Evolutionary conservation across 1,140 invertebrate genomes (phyloP).

Genomic region (Homalodisca vitripennis): DNA sequence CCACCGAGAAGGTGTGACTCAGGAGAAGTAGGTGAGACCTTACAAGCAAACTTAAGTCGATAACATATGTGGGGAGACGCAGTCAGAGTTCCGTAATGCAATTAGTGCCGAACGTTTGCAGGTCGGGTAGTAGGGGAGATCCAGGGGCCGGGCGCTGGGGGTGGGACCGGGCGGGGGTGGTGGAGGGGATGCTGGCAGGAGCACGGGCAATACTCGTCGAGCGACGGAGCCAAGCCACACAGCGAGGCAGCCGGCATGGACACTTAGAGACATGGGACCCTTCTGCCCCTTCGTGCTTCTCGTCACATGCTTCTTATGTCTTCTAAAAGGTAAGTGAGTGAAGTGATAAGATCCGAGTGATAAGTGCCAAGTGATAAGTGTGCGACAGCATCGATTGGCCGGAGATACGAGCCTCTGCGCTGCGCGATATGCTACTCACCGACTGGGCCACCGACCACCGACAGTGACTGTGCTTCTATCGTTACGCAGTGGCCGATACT

Average conservation of each 20-base stretch:
- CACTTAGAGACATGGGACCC: not conserved
- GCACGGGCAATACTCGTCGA: not conserved
- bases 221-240: not conserved
- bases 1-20: too few relatives aligned
- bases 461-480: too few relatives aligned
- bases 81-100: not conserved
- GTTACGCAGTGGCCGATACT: too few relatives aligned
- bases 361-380: not conserved
- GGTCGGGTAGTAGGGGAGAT: not conserved
- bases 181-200: not conserved
- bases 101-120: not conserved
- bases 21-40: not conserved
- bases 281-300: not conserved
- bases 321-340: not conserved
- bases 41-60: not conserved
- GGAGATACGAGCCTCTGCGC: too few relatives aligned
- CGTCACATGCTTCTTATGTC: not conserved
- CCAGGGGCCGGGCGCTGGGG: not conserved
- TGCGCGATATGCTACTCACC: too few relatives aligned
- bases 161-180: not conserved
- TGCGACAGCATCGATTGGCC: too few relatives aligned
- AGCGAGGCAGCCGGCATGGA: not conserved
- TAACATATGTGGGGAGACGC: not conserved
- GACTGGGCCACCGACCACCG: too few relatives aligned
- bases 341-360: not conserved